Conservation (phyloP, 1,140 invertebrate genomes). For the Apolygus lucorum region DNA sequence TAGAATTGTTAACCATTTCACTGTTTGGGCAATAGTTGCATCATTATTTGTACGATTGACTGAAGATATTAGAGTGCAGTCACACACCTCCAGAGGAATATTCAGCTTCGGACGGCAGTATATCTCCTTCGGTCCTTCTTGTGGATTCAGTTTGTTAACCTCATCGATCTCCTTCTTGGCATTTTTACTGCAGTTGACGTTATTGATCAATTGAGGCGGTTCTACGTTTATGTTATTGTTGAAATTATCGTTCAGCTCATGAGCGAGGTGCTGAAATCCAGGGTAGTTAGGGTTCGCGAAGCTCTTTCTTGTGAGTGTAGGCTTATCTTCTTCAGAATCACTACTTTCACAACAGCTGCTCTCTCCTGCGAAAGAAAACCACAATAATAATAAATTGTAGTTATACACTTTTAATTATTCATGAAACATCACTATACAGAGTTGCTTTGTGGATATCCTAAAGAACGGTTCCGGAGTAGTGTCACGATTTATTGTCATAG, state of each 20-base stretch:
- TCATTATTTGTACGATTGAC: too few species aligned
- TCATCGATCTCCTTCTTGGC: conserved; percentile 31
- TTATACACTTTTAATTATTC: too few species aligned
- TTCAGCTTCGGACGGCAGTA: conserved; percentile 38
- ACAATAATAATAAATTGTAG: too few species aligned
- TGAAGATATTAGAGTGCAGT: too few species aligned
- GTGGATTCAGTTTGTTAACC: conserved; percentile 39
- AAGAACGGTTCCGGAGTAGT: too few species aligned
- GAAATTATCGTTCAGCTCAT: conserved; percentile 38
- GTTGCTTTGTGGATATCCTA: too few species aligned
- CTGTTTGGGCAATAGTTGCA: too few species aligned
- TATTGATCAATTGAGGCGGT: neutral
- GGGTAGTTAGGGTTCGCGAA: conserved; percentile 73
- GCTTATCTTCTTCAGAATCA: conserved; percentile 40
- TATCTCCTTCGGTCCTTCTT: conserved; percentile 38
- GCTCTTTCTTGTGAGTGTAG: conserved; percentile 41
- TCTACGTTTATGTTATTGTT: conserved; percentile 34
- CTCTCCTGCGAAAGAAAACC: conserved; percentile 29
- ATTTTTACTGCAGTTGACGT: conserved; percentile 26
- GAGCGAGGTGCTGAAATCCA: conserved; percentile 46
- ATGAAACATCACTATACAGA: too few species aligned
- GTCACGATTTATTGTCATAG: too few species aligned
- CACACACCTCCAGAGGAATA: conserved; percentile 26
- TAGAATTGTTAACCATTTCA: too few species aligned
- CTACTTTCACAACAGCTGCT: conserved; percentile 29